Base-by-base conservation (phyloP, 1,140 invertebrate genomes). In the Orius insidiosus region DNA sequence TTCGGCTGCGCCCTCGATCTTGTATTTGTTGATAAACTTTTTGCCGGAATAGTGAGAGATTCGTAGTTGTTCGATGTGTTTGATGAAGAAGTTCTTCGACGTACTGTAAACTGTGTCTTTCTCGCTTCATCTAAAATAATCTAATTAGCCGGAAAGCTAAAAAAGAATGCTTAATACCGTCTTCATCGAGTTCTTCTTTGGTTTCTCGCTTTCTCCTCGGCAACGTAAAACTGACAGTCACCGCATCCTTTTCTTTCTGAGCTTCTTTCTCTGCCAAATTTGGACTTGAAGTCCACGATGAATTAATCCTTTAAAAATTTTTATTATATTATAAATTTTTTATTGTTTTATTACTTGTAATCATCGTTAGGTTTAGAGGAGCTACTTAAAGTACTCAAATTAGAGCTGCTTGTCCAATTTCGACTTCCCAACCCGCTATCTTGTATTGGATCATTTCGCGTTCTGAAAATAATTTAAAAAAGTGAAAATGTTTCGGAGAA, bases 211-310 rank as follows among this genome's bases (percentile, higher is more conserved):
- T 66, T 49, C 72, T 60, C 54, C 69, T 68, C 11, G 76, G 75
- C 51, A 79, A 62, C 49, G 70, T 75, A 38, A 80, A 57, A 56
- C 68, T 76, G 47, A 79, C 63, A 19, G 75, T 76, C 31, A 61
- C 60, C 66, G 49, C 66, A 54, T 49, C 57, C 52, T 64, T 58
- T 41, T 71, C 68, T 50, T 67, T 63, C 50, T 24, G 24, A 7
- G 24, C 24, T 24, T 69, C 64, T 51, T 68, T 56, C 48, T 64
- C 60, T 34, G 71, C 72, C 54, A 80, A 66, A 61, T 80, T 76
- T 51, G 76, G 76, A 52, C 76, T 78, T 47, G 77, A 80, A 50
- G 74, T 76, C 78, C 78, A 80, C 47, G 76, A 74, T 46, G 72
- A 54, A 19, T 35, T 24, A 44, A 30, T 30, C 4, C 11, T 40